These are phyloP conservation scores for Steinernema hermaphroditum DNA, from an alignment of 2,888 invertebrate genomes.

Conservation along the genomic window DNA sequence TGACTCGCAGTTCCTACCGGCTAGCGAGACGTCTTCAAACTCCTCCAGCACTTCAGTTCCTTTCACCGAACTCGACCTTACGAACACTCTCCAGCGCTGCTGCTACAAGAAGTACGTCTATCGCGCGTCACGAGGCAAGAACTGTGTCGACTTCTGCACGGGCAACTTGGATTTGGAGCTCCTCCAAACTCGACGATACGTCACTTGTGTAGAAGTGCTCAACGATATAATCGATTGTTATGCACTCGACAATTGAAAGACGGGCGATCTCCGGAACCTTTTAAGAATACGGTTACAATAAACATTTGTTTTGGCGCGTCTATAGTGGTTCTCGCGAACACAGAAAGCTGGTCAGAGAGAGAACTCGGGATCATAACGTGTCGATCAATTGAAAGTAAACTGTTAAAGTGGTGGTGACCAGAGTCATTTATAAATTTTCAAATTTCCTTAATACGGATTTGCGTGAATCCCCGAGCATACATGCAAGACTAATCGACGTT, in stretches of 20 bases:
- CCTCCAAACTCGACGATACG: not conserved
- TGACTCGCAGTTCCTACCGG: not conserved
- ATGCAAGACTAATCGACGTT: no score
- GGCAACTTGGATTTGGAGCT: not conserved
- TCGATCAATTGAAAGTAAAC: no score
- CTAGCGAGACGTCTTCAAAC: not conserved
- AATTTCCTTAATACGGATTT: no score
- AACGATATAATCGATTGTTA: not conserved
- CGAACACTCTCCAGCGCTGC: not conserved
- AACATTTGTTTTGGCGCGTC: no score
- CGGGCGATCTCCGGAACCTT: no score
- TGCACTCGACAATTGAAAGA: not conserved
- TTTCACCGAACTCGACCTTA: not conserved
- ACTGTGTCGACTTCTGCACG: conserved; percentile 23
- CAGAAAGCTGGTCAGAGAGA: no score
- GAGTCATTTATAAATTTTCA: no score
- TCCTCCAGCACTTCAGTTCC: not conserved
- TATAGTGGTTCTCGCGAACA: no score
- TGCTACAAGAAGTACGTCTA: conserved; percentile 17
- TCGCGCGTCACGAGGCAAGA: conserved; percentile 6
- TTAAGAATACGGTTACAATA: no score
- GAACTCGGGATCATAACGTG: no score
- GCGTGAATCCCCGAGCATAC: no score
- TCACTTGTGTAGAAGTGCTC: conserved; percentile 21
- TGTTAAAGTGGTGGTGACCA: no score